Base-by-base conservation (phyloP, 2,888 invertebrate genomes). In the Callyntrura sp. region DNA sequence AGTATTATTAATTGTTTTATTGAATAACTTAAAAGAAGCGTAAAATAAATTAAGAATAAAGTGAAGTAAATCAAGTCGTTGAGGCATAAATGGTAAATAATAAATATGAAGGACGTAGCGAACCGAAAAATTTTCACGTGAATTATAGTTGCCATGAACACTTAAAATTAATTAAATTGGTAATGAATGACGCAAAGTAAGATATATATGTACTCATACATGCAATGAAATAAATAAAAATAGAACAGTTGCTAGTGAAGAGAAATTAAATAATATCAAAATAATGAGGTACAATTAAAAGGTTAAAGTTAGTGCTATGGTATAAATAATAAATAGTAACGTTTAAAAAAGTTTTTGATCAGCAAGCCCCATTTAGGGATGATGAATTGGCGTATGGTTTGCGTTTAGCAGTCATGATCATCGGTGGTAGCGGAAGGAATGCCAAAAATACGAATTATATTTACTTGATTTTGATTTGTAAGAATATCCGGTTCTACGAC, bases 401-500 rank as follows among this genome's bases (percentile, higher is more conserved):
- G 17, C 3, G 35, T 81, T 89, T 57, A 84, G 81, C 85, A 91
- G 57, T 88, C 84, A 51, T 90, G 81, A 87, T 90, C 91, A 70
- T 91, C 91, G 60, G 55, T 73, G 62, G 88, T 76, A 51, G 90
- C 84, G 55, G 93, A 93, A 89, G 93, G 93, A 70, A 92, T 82
- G 88, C 92, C 93, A 92, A 92, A 93, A 91, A 93, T 92, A 62
- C 91, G 91, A 90, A 93, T 88, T 45, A 93, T 92, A 87, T 92
- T 93, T 93, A 92, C 92, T 93, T 92, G 92, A 90, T 92, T 92
- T 20, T 86, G 82, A 81, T 84, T 91, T 1, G 91, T 25, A 60
- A 89, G 60, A 45, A 86, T 65, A 84, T 90, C 89, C 88, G 85
- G 83, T 55, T 91, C 91, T n/a, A 60, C 78, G 14, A 17, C 35